These are phyloP conservation scores for Alligator mississippiensis DNA, from an alignment of 2,113 vertebrate species.

Conservation along the genomic window DNA sequence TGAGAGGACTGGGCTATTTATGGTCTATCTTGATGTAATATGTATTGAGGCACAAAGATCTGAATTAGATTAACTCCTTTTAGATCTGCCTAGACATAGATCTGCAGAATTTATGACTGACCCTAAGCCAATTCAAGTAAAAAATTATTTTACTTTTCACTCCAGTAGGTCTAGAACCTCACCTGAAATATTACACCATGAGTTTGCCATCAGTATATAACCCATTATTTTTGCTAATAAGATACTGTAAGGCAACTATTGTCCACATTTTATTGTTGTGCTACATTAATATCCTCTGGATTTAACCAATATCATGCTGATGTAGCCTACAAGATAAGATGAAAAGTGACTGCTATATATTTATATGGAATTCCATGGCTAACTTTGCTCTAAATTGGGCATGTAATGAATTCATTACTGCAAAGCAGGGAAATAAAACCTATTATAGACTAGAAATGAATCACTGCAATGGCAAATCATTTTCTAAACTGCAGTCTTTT, in stretches of 20 bases:
- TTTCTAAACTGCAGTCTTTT: slow-evolving; percentile 71
- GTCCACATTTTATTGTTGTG: slow-evolving; percentile 20
- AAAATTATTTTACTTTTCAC: background rate
- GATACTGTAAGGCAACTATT: background rate
- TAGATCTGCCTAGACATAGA: background rate
- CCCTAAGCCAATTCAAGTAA: background rate
- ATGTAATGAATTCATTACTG: slow-evolving; percentile 78
- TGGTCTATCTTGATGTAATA: background rate
- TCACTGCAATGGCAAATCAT: slow-evolving; percentile 70
- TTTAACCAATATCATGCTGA: background rate
- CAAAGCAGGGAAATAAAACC: slow-evolving; percentile 70
- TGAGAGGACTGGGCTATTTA: background rate
- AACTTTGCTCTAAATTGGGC: slow-evolving; percentile 75
- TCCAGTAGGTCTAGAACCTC: background rate
- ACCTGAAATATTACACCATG: background rate
- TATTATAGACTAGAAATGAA: slow-evolving; percentile 75
- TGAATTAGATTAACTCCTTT: background rate
- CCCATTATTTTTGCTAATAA: background rate
- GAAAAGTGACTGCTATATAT: slow-evolving; percentile 46
- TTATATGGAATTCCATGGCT: slow-evolving; percentile 59
- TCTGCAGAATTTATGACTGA: background rate
- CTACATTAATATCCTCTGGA: background rate
- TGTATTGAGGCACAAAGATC: background rate
- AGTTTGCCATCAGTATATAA: background rate
- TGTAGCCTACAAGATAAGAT: slow-evolving; percentile 35